phyloP scores from a whole-genome alignment of 2,888 invertebrate species.

The Ormyrus pomaceus region DNA sequence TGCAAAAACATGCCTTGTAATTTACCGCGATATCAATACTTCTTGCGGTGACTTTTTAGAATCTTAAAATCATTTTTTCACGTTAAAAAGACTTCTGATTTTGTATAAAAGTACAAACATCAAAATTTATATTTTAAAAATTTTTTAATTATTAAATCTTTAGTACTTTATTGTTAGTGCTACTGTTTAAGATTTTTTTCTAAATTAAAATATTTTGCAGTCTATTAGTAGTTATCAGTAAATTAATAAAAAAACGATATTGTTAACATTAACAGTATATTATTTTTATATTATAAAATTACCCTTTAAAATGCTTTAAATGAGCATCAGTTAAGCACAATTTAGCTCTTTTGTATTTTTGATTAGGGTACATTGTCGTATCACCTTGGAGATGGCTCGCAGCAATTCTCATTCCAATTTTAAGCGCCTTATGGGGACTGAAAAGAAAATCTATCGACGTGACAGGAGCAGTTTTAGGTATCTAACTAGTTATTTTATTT shows the following conservation, averaged over 20 bases:
- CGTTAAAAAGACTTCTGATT: too few relatives aligned
- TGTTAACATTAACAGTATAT: too few relatives aligned
- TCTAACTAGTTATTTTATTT: constrained; percentile 46
- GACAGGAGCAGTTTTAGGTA: constrained; percentile 83
- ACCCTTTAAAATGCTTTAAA: not conserved
- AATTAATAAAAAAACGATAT: too few relatives aligned
- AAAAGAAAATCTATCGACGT: constrained; percentile 82
- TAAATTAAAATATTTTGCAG: not conserved
- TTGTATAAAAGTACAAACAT: too few relatives aligned
- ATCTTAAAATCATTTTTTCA: too few relatives aligned
- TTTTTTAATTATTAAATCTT: too few relatives aligned
- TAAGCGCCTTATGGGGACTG: constrained; percentile 82
- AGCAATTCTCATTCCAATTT: constrained; percentile 81
- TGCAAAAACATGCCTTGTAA: too few relatives aligned
- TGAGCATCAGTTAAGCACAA: not conserved
- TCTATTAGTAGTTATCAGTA: not conserved
- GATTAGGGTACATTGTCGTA: constrained; percentile 79
- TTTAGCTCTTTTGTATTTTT: not conserved
- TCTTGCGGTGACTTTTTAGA: too few relatives aligned
- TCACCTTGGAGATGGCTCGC: constrained; percentile 83
- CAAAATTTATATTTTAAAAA: too few relatives aligned
- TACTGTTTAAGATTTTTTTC: too few relatives aligned
- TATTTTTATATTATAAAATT: not conserved
- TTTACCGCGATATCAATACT: too few relatives aligned
- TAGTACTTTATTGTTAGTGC: too few relatives aligned